Percentiles rank a stretch among this genome's conserved stretches.
Conservation (phyloP, 2,797 vertebrate species). For the Scolopax rusticola region DNA sequence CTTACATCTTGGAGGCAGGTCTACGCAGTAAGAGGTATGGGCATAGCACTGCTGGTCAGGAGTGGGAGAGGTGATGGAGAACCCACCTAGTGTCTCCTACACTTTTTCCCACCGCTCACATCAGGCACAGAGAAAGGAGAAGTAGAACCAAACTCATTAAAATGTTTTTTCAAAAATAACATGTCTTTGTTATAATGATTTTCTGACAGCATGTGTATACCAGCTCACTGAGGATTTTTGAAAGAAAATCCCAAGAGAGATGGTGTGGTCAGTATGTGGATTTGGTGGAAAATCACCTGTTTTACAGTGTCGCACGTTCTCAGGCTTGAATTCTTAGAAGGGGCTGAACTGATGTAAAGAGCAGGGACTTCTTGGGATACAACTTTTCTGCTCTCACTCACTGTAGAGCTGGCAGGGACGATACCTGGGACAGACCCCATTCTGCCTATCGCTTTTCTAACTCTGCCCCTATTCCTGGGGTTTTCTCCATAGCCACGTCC, state of each 20-base stretch:
- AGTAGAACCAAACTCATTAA: background rate
- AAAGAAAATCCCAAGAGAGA: background rate
- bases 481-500: background rate
- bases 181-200: background rate
- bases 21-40: background rate
- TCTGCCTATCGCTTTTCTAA: background rate
- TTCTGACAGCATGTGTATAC: background rate
- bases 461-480: background rate
- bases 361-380: background rate
- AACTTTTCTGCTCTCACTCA: background rate
- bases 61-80: background rate
- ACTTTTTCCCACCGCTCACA: background rate
- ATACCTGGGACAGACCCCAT: background rate
- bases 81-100: too few relatives aligned
- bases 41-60: background rate
- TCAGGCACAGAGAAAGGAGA: background rate
- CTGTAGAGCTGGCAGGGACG: background rate
- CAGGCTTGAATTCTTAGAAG: background rate
- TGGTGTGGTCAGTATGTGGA: background rate
- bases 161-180: background rate
- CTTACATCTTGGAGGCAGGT: background rate
- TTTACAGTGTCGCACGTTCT: background rate
- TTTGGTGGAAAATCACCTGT: background rate
- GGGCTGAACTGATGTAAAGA: background rate
- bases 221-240: background rate